Evolutionary conservation across 2,888 invertebrate species (phyloP).

Genomic region (Yponomeuta plumbellus): DNA sequence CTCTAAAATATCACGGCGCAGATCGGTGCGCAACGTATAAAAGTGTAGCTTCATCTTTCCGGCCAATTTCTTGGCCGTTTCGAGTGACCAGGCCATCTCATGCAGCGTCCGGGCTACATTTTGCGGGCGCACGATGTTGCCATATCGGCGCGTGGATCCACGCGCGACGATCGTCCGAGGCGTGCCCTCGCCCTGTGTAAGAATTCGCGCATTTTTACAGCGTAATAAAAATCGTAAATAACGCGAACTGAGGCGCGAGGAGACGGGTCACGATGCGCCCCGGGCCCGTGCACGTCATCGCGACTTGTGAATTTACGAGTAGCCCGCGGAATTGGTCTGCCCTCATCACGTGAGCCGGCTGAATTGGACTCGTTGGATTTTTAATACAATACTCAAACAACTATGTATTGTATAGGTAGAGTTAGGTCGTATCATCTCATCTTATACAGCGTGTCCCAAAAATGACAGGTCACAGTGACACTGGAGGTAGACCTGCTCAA

Average conservation of each 20-base stretch:
- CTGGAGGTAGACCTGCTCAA: too few species aligned
- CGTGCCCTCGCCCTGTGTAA: constrained; percentile 48
- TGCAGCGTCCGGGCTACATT: constrained; percentile 12
- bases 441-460: too few species aligned
- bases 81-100: not conserved
- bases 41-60: not conserved
- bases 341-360: constrained; percentile 40
- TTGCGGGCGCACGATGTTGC: constrained; percentile 44
- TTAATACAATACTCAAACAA: not conserved
- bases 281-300: constrained; percentile 60
- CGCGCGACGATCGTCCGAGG: constrained; percentile 46
- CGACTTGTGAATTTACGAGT: constrained; percentile 62
- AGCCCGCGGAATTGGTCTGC: constrained; percentile 40
- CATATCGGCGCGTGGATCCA: constrained; percentile 69
- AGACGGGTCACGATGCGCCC: constrained; percentile 68
- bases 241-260: constrained; percentile 56
- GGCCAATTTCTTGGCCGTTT: not conserved
- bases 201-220: constrained; percentile 69
- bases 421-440: too few species aligned
- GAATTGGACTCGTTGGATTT: constrained; percentile 37
- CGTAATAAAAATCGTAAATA: constrained; percentile 72
- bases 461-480: too few species aligned
- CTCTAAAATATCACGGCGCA: not conserved
- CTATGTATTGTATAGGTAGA: too few species aligned
- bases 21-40: not conserved